Evolutionary conservation across 2,888 invertebrate species (phyloP).

Genomic region (Rotaria socialis): DNA sequence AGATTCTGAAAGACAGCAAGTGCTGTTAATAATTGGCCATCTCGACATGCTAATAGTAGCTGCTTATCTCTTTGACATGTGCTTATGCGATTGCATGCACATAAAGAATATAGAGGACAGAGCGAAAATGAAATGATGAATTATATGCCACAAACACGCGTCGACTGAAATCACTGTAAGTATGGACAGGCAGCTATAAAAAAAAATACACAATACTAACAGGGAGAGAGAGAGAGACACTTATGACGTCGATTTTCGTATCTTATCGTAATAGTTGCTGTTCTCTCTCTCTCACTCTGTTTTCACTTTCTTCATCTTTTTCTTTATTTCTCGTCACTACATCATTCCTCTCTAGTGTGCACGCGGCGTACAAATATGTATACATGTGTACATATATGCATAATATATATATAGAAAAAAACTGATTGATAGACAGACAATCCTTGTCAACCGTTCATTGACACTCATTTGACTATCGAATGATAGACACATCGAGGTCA

Average conservation of each 20-base stretch:
- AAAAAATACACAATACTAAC: not conserved
- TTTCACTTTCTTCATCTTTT: not conserved
- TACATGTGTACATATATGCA: not conserved
- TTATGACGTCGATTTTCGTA: not conserved
- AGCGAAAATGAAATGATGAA: constrained; percentile 4
- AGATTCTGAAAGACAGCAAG: not conserved
- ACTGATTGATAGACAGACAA: not conserved
- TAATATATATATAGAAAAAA: not conserved
- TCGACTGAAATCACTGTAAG: constrained; percentile 13
- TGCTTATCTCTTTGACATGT: constrained; percentile 5
- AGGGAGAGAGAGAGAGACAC: constrained; percentile 2
- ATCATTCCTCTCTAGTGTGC: not conserved
- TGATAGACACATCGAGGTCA: not conserved
- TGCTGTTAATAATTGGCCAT: not conserved
- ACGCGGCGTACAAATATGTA: not conserved
- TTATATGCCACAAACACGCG: constrained; percentile 16
- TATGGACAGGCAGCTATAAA: not conserved
- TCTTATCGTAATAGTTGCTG: constrained; percentile 21
- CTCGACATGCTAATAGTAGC: constrained; percentile 13
- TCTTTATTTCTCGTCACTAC: not conserved
- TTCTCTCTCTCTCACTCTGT: not conserved
- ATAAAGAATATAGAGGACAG: not conserved
- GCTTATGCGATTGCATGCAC: not conserved
- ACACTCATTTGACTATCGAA: not conserved
- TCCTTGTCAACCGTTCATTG: constrained; percentile 23